Evolutionary conservation across 1,140 invertebrate species (phyloP).

Genomic region (Drosophila fuyamai): DNA sequence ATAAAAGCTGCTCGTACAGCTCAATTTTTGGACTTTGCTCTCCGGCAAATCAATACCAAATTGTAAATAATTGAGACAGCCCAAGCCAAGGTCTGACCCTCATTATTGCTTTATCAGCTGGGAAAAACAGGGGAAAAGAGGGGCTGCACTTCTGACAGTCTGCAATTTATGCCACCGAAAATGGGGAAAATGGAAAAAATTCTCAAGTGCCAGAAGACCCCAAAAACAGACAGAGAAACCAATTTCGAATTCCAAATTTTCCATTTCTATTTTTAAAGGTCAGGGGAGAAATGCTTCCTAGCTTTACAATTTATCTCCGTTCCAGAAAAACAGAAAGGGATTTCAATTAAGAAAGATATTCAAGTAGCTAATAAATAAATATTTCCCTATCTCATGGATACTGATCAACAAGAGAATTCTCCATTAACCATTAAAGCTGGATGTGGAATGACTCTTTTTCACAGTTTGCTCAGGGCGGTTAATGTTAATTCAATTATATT

Average conservation of each 20-base stretch:
- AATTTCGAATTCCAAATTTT: conserved; percentile 28
- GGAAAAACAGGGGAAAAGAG: background rate
- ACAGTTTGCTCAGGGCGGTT: conserved; percentile 33
- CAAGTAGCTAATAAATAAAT: conserved; percentile 45
- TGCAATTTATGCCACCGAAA: conserved; percentile 50
- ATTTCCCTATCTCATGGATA: conserved; percentile 5
- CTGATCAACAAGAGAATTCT: conserved; percentile 29
- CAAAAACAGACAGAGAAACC: conserved; percentile 16
- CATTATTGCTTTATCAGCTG: conserved; percentile 72
- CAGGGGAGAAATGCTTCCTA: conserved; percentile 30
- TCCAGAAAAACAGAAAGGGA: conserved; percentile 17
- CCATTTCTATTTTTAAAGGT: conserved; percentile 59
- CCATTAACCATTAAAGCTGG: conserved; percentile 22
- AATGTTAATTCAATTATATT: conserved; percentile 78
- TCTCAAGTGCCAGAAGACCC: conserved; percentile 59
- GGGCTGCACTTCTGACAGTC: conserved; percentile 30
- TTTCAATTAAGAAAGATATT: conserved; percentile 41
- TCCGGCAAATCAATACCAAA: conserved; percentile 66
- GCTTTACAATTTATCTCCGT: conserved; percentile 29
- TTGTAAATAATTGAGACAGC: conserved; percentile 71
- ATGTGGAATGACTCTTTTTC: background rate
- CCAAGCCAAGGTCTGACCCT: conserved; percentile 51
- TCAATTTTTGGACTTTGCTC: conserved; percentile 29
- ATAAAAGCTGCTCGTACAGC: conserved; percentile 31
- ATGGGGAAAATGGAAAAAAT: conserved; percentile 38